Evolutionary conservation across 2,888 invertebrate species (phyloP).

Genomic region (Alloscopus bannaensis): DNA sequence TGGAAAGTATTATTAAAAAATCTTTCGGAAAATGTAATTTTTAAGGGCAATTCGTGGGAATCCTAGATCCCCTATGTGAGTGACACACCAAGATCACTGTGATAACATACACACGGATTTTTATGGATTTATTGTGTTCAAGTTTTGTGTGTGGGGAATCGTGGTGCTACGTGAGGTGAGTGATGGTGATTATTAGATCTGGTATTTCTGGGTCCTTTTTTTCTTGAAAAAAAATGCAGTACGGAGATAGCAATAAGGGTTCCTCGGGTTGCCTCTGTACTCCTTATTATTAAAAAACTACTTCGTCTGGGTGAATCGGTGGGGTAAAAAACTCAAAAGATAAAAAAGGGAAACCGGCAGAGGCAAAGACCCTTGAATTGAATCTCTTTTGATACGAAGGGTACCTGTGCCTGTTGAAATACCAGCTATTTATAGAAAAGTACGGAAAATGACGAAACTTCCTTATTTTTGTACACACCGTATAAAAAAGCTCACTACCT

Average conservation of each 20-base stretch:
- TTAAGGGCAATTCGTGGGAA: conserved; percentile 69
- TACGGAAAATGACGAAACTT: conserved; percentile 47
- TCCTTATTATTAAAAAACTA: conserved; percentile 53
- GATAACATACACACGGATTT: conserved; percentile 50
- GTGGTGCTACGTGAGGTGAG: conserved; percentile 48
- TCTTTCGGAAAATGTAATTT: conserved; percentile 27
- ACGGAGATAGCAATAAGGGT: conserved; percentile 9
- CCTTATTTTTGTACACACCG: conserved; percentile 33
- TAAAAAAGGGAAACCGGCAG: conserved; percentile 43
- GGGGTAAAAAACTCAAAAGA: conserved; percentile 37
- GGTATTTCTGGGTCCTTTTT: conserved; percentile 41
- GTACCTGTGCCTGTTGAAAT: no score
- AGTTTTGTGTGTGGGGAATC: conserved; percentile 51
- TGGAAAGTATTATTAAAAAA: background rate
- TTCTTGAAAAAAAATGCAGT: conserved; percentile 20
- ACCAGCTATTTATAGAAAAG: conserved; percentile 47
- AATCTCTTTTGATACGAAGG: no score
- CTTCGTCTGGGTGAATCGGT: conserved; percentile 22
- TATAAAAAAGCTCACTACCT: conserved; percentile 44
- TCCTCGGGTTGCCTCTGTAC: conserved; percentile 14
- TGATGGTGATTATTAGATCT: background rate
- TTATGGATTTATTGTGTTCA: conserved; percentile 30
- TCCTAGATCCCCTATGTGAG: conserved; percentile 65
- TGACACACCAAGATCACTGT: conserved; percentile 40
- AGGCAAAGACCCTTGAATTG: conserved; percentile 28